Conservation (phyloP, 37 sponge, comb jelly and placozoan species). For the Theonella swinhoei region DNA sequence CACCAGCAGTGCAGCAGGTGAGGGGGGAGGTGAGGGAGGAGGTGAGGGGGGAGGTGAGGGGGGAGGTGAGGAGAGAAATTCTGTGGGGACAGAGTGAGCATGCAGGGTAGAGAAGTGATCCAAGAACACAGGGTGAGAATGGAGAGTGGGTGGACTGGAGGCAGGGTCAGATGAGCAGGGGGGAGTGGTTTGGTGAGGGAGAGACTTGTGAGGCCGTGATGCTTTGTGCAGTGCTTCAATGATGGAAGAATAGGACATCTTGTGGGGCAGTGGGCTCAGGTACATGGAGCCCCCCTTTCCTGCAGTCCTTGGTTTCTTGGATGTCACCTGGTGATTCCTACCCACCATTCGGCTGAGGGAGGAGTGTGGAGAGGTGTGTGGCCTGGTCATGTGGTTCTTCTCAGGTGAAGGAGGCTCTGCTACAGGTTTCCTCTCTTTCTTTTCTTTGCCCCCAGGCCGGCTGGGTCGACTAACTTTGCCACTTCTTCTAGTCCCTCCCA, state of each 20-base stretch:
- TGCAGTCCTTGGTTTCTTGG: not conserved
- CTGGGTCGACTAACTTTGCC: no score
- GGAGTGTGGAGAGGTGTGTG: no score
- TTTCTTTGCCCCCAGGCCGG: no score
- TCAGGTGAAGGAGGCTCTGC: no score
- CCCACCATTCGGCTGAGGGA: no score
- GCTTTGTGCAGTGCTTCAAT: slow-evolving; percentile 13
- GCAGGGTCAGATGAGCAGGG: not conserved
- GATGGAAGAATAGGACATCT: slow-evolving; percentile 6
- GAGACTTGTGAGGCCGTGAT: not conserved
- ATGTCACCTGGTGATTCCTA: not conserved
- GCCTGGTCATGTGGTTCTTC: no score
- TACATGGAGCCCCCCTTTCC: not conserved
- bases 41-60: not conserved
- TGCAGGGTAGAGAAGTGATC: slow-evolving; percentile 13
- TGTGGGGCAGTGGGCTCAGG: slow-evolving; percentile 9
- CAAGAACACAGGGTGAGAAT: not conserved
- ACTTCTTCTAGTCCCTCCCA: no score
- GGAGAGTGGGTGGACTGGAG: not conserved
- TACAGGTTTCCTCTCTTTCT: no score
- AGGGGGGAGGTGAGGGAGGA: not conserved
- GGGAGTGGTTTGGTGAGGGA: not conserved
- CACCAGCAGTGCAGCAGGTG: not conserved
- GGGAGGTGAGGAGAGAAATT: no score
- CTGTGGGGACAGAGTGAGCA: not conserved